Base-by-base conservation (phyloP, 2,888 invertebrate species). In the Diachrysia chrysitis region DNA sequence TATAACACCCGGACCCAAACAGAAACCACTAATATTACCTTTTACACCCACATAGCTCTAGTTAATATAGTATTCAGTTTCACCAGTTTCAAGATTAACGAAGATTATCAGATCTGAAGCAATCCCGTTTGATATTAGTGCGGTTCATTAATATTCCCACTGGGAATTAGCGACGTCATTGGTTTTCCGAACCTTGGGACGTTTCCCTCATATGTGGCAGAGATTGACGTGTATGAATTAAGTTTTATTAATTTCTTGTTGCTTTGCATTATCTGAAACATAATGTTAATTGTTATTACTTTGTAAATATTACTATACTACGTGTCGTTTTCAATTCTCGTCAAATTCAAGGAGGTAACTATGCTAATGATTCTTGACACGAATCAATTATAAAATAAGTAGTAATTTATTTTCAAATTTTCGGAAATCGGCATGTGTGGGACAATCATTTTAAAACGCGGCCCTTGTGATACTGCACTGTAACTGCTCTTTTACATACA, bases 111-210 rank as follows among this genome's bases (percentile, higher is more conserved):
- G 19, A 51, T 71, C 51, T 21, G 25, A 56, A 63, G 35, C 17
- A 14, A 58, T 66, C 37, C 63, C 54, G 42, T 76, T 72, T 67
- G 63, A 64, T 46, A 62, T 37, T 55, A 23, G 19, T 23, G 65
- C 16, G 48, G 19, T 9, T 69, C 78, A 80, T 78, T 66, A 72
- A 69, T 80, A 78, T 78, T 53, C 78, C 35, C 75, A 55, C n/a
- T 3, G 55, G 55, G 73, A 42, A 66, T 77, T 68, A 73, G 62
- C 21, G 25, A 62, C 23, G 66, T 63, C 62, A 42, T 5, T 17
- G 42, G 63, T 0, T 53, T 12, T 12, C 12, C 10, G 48, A 48
- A 12, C 48, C 23, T 1, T 7, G 21, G 16, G 53, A 65, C 42
- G 56, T 14, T 29, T 14, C 46, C 6, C 17, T 37, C 10, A 21